Conservation (phyloP, 2,888 invertebrate species). For the Melipona bicolor region DNA sequence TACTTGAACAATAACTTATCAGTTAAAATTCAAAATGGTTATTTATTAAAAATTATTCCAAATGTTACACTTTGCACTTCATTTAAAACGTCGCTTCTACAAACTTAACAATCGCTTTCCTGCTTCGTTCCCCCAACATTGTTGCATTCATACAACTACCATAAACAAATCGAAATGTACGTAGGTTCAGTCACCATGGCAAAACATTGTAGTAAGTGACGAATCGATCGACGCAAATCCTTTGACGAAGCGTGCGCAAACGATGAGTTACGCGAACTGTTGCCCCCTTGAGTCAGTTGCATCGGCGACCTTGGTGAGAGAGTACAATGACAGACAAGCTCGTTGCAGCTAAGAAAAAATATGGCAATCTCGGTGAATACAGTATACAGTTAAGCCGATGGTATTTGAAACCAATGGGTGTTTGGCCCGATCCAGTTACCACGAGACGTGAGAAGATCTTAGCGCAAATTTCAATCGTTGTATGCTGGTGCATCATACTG, state of each 20-base stretch:
- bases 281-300: background rate
- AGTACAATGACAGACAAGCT: background rate
- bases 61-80: background rate
- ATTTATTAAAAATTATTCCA: background rate
- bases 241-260: background rate
- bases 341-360: background rate
- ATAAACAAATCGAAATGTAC: too few relatives aligned
- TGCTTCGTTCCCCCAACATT: background rate
- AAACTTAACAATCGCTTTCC: background rate
- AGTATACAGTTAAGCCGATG: slow-evolving; percentile 62
- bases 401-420: slow-evolving; percentile 59
- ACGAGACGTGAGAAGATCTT: slow-evolving; percentile 18
- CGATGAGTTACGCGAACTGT: too few relatives aligned
- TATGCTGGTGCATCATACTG: slow-evolving; percentile 54
- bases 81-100: background rate
- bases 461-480: slow-evolving; percentile 1
- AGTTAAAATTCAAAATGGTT: background rate
- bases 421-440: slow-evolving; percentile 52
- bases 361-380: slow-evolving; percentile 43
- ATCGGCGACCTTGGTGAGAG: background rate
- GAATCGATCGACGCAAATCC: background rate
- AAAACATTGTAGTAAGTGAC: too few relatives aligned
- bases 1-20: background rate
- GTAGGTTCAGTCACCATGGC: background rate
- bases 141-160: background rate